A percentile compares a stretch with the other conserved stretches of the same genome.
Evolutionary conservation across 2,113 vertebrate genomes (phyloP).

Genomic region (Corythoichthys haematopterus): DNA sequence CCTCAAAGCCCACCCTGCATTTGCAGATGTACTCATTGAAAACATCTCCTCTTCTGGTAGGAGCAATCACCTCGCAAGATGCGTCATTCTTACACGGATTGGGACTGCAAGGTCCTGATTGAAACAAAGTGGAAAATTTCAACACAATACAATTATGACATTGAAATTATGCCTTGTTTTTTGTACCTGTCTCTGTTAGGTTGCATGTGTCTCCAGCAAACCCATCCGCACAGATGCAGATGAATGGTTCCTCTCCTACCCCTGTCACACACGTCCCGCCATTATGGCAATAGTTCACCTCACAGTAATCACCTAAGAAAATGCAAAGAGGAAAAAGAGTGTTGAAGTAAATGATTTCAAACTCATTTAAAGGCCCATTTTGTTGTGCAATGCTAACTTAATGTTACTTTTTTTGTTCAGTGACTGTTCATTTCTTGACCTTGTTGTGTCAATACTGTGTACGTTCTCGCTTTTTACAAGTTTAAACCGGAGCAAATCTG

Average conservation of each 20-base stretch:
- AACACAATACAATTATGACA: not conserved
- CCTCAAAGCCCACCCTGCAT: conserved; percentile 79
- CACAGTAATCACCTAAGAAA: conserved; percentile 81
- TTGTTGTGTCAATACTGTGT: not conserved
- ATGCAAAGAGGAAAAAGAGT: not conserved
- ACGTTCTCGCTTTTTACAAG: not conserved
- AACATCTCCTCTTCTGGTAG: conserved; percentile 78
- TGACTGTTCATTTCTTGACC: not conserved
- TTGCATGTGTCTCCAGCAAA: conserved; percentile 84
- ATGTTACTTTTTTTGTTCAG: not conserved
- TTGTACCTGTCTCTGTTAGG: conserved; percentile 81
- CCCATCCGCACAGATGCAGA: conserved; percentile 86
- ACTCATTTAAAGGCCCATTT: not conserved
- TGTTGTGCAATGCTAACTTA: not conserved
- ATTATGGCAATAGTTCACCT: conserved; percentile 81
- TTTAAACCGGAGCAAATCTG: not conserved
- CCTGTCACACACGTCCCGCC: conserved; percentile 84
- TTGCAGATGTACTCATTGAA: conserved; percentile 85
- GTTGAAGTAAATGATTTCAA: not conserved
- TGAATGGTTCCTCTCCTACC: conserved; percentile 74
- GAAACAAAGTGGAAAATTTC: not conserved
- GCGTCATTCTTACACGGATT: conserved; percentile 86
- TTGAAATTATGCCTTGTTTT: not conserved
- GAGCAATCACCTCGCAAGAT: conserved; percentile 69
- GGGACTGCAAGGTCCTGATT: conserved; percentile 82